Conservation (phyloP, 2,797 vertebrate genomes). For the Amphiprion clarkii region DNA sequence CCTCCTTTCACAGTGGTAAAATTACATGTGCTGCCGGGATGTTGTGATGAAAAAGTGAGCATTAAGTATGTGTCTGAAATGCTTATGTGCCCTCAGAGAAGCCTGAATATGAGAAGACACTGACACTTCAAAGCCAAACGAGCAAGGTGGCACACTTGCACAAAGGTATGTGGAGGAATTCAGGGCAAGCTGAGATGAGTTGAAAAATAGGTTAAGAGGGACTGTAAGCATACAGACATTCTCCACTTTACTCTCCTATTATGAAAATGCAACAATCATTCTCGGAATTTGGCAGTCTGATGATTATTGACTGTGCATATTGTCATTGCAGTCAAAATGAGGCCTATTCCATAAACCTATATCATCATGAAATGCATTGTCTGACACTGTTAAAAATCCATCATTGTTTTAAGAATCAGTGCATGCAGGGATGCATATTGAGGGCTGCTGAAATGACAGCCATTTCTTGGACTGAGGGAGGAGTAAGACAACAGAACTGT, state of each 20-base stretch:
- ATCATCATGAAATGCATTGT: slow-evolving; percentile 25
- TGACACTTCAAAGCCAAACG: slow-evolving; percentile 66
- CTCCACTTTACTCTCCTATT: slow-evolving; percentile 8
- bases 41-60: slow-evolving; percentile 55
- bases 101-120: slow-evolving; percentile 52
- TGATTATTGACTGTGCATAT: slow-evolving; percentile 33
- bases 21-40: slow-evolving; percentile 83
- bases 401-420: slow-evolving; percentile 64
- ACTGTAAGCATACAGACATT: slow-evolving; percentile 19
- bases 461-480: slow-evolving; percentile 53
- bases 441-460: slow-evolving; percentile 52
- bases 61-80: slow-evolving; percentile 67
- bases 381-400: slow-evolving; percentile 55
- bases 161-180: slow-evolving; percentile 48
- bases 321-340: slow-evolving; percentile 39
- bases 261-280: not conserved
- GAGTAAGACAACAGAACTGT: slow-evolving; percentile 35
- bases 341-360: slow-evolving; percentile 26
- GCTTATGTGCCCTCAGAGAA: slow-evolving; percentile 60
- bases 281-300: not conserved
- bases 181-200: slow-evolving; percentile 54
- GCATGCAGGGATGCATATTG: slow-evolving; percentile 41
- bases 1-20: slow-evolving; percentile 85
- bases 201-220: slow-evolving; percentile 61
- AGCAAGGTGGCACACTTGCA: slow-evolving; percentile 32